Base-by-base conservation (phyloP, 2,797 vertebrate species). In the Danio choprae region DNA sequence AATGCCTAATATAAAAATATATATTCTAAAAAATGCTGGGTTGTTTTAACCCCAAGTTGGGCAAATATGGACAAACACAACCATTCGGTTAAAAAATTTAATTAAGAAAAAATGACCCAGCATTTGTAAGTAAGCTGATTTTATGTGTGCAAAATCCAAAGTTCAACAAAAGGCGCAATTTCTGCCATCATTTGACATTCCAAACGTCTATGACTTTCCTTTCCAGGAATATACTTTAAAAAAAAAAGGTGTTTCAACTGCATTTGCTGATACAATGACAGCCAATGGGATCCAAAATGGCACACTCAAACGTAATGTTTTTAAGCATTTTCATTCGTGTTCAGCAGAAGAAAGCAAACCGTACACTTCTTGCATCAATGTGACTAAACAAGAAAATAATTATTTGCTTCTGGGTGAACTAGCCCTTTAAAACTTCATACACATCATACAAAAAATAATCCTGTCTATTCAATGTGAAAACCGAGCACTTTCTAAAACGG, bases 401-500 rank as follows among this genome's bases (percentile, higher is more conserved):
- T 1, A 46, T 29, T 43, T 1, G 20, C 29, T 59, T 59, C 44
- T 59, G 20, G 0, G 13, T 73, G 41, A 60, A 46, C 16, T 29
- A 46, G 43, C 5, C 1, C 41, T 58, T 73, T 60, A 73, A 48
- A 38, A 12, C n/a, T 2, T 11, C 0, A 20, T 50, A 51, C 20
- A 79, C 71, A 13, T 43, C 20, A 8, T 10, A 41, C 12, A 58
- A 8, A 12, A 58, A 38, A 38, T 44, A 12, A 51, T 51, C 29
- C 68, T 76, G 74, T 79, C 82, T 71, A 78, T 79, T 83, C 77
- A 85, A 84, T 77, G 22, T 43, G 11, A 71, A 20, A 75, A 36
- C 44, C 18, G 59, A 44, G 59, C 77, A 79, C 59, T 79, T 72
- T 86, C 76, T 84, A 58, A 70, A 87, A 76, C 87, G 67, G 79